Evolutionary conservation across 2,797 vertebrate genomes (phyloP).

Genomic region (Antennarius maculatus): DNA sequence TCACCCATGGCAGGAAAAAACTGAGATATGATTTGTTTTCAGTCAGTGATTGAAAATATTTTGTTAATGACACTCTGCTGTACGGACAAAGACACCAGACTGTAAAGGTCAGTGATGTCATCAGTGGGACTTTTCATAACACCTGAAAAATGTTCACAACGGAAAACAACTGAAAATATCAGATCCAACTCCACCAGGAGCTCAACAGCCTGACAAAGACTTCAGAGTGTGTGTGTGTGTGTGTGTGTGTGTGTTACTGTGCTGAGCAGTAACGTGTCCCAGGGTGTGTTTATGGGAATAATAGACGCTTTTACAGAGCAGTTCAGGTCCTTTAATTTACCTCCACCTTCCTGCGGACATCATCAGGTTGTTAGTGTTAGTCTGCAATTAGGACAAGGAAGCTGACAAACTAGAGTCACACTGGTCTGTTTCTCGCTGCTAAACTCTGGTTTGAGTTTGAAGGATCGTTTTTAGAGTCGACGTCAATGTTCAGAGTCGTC

Average conservation of each 20-base stretch:
- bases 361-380: constrained; percentile 18
- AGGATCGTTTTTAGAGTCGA: constrained; percentile 11
- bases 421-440: neutral
- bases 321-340: constrained; percentile 44
- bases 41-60: too few species aligned
- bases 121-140: constrained; percentile 1
- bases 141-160: constrained; percentile 28
- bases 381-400: constrained; percentile 18
- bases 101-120: neutral
- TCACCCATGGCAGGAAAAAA: too few species aligned
- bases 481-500: neutral
- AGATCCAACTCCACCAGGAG: neutral
- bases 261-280: neutral
- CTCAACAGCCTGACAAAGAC: neutral
- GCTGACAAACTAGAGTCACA: neutral
- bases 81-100: constrained; percentile 1
- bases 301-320: neutral
- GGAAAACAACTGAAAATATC: neutral
- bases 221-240: neutral
- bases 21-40: too few species aligned
- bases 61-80: neutral
- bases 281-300: constrained; percentile 20
- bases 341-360: constrained; percentile 16
- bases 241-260: neutral
- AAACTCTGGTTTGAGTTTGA: too few species aligned